Percentiles rank a stretch among this genome's conserved stretches.
These are phyloP conservation scores for Chelonia mydas DNA, from an alignment of 2,797 vertebrate species.

Conservation along the genomic window DNA sequence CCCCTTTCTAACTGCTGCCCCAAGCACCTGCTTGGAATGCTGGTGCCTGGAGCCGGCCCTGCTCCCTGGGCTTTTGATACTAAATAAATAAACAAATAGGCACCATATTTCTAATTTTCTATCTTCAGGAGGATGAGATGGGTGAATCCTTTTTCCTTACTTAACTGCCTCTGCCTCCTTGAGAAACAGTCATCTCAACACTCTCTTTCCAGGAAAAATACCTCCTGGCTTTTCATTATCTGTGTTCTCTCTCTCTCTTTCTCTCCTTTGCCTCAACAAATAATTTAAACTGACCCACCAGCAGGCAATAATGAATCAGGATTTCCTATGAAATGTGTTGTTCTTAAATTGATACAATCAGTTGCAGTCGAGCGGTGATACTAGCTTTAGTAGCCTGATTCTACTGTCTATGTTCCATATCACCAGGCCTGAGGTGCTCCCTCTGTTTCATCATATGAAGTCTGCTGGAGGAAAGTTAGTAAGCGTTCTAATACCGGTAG, in stretches of 20 bases:
- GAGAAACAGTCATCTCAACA: neutral
- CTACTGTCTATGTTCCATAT: fast-evolving
- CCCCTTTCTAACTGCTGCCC: too few species aligned
- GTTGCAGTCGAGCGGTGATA: neutral
- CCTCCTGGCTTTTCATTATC: neutral
- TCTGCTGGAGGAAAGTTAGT: fast-evolving
- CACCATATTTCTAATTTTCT: neutral
- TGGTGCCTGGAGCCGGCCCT: too few species aligned
- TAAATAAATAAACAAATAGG: neutral
- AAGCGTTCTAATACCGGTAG: neutral
- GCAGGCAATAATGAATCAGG: neutral
- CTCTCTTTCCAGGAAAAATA: neutral
- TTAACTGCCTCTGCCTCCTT: neutral
- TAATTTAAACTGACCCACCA: neutral
- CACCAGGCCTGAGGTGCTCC: fast-evolving
- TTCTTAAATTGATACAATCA: neutral
- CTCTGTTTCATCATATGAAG: fast-evolving
- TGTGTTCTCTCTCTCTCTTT: neutral
- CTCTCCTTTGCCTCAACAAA: neutral
- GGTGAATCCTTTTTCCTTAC: neutral
- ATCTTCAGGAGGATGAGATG: neutral
- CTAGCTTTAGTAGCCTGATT: neutral
- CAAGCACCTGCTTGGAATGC: too few species aligned
- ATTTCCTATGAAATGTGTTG: neutral
- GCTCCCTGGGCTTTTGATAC: neutral